phyloP scores from a whole-genome alignment of 2,888 invertebrate genomes.

The Lochmaea crataegi region DNA sequence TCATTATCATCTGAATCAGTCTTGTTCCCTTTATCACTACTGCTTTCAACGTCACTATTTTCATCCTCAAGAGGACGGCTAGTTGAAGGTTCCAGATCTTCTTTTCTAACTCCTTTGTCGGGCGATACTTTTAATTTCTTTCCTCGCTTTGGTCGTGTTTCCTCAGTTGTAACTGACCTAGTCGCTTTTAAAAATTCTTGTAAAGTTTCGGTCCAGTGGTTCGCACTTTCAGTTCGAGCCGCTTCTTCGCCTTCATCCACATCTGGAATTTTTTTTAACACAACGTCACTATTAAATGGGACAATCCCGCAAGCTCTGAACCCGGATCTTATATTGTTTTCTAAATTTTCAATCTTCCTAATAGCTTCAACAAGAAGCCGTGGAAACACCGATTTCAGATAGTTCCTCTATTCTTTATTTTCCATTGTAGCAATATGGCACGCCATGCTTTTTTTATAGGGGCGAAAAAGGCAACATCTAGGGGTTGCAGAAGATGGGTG shows the following conservation, averaged over 20 bases:
- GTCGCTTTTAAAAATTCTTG: neutral
- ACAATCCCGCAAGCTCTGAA: constrained; percentile 27
- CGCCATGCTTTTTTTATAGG: constrained; percentile 38
- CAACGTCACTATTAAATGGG: constrained; percentile 14
- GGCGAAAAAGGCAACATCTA: constrained; percentile 39
- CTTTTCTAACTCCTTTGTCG: neutral
- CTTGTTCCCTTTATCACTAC: constrained; percentile 9
- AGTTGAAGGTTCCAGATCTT: constrained; percentile 5
- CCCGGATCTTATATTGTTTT: constrained; percentile 24
- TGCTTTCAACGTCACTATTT: neutral
- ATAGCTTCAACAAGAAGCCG: constrained; percentile 31
- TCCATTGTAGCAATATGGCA: constrained; percentile 28
- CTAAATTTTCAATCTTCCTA: constrained; percentile 16
- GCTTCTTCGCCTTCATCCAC: neutral
- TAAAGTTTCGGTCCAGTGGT: neutral
- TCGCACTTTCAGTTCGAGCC: neutral
- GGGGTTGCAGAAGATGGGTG: constrained; percentile 22
- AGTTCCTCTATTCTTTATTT: constrained; percentile 30
- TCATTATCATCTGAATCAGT: constrained; percentile 19
- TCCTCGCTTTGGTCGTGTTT: constrained; percentile 1
- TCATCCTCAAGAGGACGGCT: neutral
- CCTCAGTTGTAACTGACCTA: neutral
- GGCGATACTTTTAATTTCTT: constrained; percentile 8
- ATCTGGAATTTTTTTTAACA: constrained; percentile 23
- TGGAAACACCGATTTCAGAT: constrained; percentile 34